phyloP scores from a whole-genome alignment of 2,888 invertebrate genomes.

The Caenorhabditis macrosperma region DNA sequence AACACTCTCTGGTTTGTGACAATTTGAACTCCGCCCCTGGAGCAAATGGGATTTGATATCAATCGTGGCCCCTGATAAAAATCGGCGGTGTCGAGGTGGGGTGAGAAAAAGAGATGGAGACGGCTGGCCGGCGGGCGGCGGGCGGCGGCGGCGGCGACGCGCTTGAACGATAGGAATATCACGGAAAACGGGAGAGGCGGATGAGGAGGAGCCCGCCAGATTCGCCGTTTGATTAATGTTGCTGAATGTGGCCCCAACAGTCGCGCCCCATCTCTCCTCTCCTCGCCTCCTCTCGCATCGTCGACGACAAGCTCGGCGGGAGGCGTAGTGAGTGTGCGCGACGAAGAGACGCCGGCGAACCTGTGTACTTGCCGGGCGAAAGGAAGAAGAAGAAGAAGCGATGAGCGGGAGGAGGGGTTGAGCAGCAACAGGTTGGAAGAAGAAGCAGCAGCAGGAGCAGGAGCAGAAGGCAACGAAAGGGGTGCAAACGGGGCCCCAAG shows the following conservation, averaged over 20 bases:
- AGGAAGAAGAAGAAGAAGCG: slow-evolving; percentile 29
- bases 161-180: slow-evolving; percentile 53
- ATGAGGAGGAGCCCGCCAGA: slow-evolving; percentile 49
- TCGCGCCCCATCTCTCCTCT: slow-evolving; percentile 44
- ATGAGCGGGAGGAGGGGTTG: neutral
- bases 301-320: slow-evolving; percentile 17
- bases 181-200: slow-evolving; percentile 46
- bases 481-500: slow-evolving; percentile 41
- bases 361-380: slow-evolving; percentile 37
- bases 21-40: slow-evolving; percentile 40
- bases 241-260: slow-evolving; percentile 61
- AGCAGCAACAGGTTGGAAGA: slow-evolving; percentile 44
- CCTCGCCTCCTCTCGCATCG: slow-evolving; percentile 12
- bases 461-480: slow-evolving; percentile 22
- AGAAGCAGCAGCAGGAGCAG: slow-evolving; percentile 2
- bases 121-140: slow-evolving; percentile 30
- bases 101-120: slow-evolving; percentile 49
- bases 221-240: slow-evolving; percentile 61
- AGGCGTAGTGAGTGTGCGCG: slow-evolving; percentile 34
- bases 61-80: slow-evolving; percentile 49
- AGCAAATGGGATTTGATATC: slow-evolving; percentile 50
- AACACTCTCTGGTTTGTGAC: too few relatives aligned
- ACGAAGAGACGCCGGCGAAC: slow-evolving; percentile 28
- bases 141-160: neutral
- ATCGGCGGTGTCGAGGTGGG: slow-evolving; percentile 37